Conservation (phyloP, 2,113 vertebrate species). For the Archilochus colubris region DNA sequence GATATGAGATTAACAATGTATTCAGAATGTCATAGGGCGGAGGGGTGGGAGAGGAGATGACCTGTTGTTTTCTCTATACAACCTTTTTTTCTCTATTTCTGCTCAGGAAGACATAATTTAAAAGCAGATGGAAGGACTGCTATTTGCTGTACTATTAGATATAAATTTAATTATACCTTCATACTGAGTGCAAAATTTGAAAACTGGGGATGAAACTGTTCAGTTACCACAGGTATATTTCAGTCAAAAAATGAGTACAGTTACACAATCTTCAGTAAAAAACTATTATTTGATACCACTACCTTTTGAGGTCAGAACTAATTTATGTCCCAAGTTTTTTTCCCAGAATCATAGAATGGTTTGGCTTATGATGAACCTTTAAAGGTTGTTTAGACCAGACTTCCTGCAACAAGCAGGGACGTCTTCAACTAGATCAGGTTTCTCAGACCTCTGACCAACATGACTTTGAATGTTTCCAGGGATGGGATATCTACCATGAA, state of each 20-base stretch:
- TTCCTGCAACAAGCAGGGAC: fast-evolving
- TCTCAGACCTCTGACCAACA: fast-evolving
- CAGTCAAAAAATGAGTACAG: neutral
- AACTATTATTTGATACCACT: neutral
- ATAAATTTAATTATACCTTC: neutral
- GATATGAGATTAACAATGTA: constrained; percentile 13
- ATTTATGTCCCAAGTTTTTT: neutral
- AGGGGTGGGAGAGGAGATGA: neutral
- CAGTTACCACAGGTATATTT: neutral
- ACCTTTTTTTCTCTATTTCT: neutral
- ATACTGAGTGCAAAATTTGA: neutral
- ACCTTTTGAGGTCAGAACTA: neutral
- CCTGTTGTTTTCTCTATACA: neutral
- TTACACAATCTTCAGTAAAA: neutral
- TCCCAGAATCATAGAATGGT: neutral
- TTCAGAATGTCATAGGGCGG: neutral
- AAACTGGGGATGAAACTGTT: neutral
- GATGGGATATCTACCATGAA: fast-evolving
- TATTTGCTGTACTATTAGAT: neutral
- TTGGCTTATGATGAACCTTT: neutral
- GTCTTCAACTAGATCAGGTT: neutral
- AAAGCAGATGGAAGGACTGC: neutral
- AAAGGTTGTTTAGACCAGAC: neutral
- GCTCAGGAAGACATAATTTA: neutral
- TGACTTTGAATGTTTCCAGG: fast-evolving